Base-by-base conservation (phyloP, 1,140 invertebrate genomes). In the Drosophila saltans region DNA sequence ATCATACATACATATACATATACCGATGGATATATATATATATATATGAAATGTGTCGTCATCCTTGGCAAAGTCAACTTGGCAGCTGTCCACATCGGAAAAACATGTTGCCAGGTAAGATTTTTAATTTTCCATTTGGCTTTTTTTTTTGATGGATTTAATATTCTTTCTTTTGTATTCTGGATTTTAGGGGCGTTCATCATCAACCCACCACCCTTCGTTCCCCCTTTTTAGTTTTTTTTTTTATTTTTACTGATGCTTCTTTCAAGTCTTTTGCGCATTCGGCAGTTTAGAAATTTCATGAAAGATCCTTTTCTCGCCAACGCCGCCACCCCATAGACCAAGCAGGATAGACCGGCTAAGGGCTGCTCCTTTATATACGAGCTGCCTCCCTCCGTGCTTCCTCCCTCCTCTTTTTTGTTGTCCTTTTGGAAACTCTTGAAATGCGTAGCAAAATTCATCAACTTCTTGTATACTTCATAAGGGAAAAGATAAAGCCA, bases 11-110 rank as follows among this genome's bases (percentile, higher is more conserved):
- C 6, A 36, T 36, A 36, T 36, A 36, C 28, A 30, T 30, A 30
- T 4, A 30, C 4, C 2, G 2, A 4, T 30, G 4, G 2, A 30
- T 36, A 36, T 36, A 7, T 36, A 2, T 36, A 36, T 36, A 36
- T 36, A 36, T 21, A 24, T 48, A 48, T 48, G 6, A 48, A 48
- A 48, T 52, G 21, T 52, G 45, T 52, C 45, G 21, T 52, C 45
- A 52, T 52, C 41, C 24, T 24, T 36, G 57, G 28, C 69, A 71
- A 55, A 21, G 40, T 72, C 66, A 16, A 16, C 16, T 16, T 16
- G 75, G 70, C 72, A 73, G 70, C 80, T 84, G 78, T 71, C 85
- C 84, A 78, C 84, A 89, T 84, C 69, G 77, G 74, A 78, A 75
- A 88, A 88, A 89, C 85, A 71, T 75, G 84, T 88, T 88, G 41